phyloP scores from a whole-genome alignment of 2,888 invertebrate species.

The Tinea pellionella region DNA sequence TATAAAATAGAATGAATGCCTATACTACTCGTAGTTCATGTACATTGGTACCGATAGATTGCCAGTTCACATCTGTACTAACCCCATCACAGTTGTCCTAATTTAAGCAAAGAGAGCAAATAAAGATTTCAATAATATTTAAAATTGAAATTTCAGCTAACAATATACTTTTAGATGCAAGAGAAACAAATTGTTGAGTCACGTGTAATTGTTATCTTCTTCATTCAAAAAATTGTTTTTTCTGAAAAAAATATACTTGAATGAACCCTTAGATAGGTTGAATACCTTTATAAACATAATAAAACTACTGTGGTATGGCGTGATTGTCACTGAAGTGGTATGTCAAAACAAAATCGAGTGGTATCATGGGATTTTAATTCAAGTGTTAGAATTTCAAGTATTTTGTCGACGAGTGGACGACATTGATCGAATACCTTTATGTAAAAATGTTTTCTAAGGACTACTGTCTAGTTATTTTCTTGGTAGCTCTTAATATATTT shows the following conservation, averaged over 20 bases:
- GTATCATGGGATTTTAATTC: constrained; percentile 44
- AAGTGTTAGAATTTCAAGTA: constrained; percentile 7
- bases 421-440: constrained; percentile 11
- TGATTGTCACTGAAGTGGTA: constrained; percentile 29
- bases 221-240: constrained; percentile 32
- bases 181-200: constrained; percentile 28
- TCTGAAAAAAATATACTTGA: constrained; percentile 31
- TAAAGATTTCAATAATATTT: no score
- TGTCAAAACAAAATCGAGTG: constrained; percentile 68
- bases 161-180: no score
- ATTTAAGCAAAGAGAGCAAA: no score
- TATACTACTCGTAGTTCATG: no score
- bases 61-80: no score
- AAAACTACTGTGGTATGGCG: constrained; percentile 15
- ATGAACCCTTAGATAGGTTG: constrained; percentile 34
- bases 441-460: not conserved
- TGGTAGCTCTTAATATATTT: not conserved
- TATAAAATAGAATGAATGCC: no score
- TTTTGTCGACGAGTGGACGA: constrained; percentile 5
- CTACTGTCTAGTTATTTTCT: not conserved
- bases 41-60: no score
- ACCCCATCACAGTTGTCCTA: no score
- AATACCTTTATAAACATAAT: constrained; percentile 26
- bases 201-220: constrained; percentile 36
- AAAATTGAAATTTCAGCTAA: not conserved